phyloP scores from a whole-genome alignment of 2,888 invertebrate genomes.

The Ischnura elegans region DNA sequence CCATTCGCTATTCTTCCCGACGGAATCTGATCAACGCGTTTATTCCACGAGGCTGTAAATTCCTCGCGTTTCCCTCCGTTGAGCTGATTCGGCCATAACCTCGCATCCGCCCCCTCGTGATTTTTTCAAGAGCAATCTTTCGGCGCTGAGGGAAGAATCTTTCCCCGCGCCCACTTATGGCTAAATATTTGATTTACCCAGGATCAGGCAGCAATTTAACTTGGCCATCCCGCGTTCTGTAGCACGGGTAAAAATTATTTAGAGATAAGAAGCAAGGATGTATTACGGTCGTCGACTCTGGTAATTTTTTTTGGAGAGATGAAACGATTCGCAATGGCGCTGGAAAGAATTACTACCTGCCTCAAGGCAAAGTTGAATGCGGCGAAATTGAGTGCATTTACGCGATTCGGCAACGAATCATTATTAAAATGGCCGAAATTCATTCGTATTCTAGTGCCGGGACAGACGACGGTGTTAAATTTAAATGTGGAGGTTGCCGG shows the following conservation, averaged over 20 bases:
- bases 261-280: neutral
- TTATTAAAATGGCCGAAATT: conserved; percentile 1
- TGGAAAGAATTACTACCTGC: neutral
- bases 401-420: neutral
- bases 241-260: neutral
- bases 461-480: neutral
- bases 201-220: neutral
- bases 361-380: neutral
- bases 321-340: neutral
- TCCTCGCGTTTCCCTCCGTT: conserved; percentile 13
- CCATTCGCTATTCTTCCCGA: neutral
- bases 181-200: neutral
- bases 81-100: conserved; percentile 41
- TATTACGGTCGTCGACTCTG: neutral
- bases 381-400: neutral
- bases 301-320: neutral
- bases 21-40: neutral
- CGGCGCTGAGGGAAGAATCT: neutral
- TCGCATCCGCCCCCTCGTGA: neutral
- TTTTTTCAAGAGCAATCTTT: conserved; percentile 25
- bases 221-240: neutral
- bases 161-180: neutral
- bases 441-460: neutral
- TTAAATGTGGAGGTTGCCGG: neutral
- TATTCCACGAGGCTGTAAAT: conserved; percentile 37